These are phyloP conservation scores for Orientallactaga sibirica DNA, from an alignment of 2,797 vertebrate species.

Conservation along the genomic window DNA sequence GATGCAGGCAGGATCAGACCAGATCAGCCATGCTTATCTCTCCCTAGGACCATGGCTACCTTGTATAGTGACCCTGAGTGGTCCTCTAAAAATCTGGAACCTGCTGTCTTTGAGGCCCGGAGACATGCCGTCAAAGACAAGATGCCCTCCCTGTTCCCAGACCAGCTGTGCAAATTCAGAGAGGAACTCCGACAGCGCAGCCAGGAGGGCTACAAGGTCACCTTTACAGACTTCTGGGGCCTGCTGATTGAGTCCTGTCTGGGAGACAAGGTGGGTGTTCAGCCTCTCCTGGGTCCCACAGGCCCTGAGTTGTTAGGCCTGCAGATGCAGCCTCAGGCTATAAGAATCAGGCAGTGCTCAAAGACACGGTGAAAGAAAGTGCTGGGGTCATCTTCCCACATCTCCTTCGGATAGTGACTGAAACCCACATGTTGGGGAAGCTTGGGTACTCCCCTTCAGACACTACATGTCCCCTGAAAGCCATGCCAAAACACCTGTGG, in stretches of 20 bases:
- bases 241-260: conserved; percentile 91
- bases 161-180: conserved; percentile 88
- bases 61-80: conserved; percentile 91
- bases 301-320: neutral
- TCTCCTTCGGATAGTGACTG: neutral
- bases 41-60: conserved; percentile 90
- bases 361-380: neutral
- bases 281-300: neutral
- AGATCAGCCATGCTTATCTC: neutral
- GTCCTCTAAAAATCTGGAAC: conserved; percentile 90
- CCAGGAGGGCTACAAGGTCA: conserved; percentile 88
- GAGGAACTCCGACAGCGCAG: conserved; percentile 87
- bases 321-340: neutral
- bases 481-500: neutral
- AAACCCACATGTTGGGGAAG: neutral
- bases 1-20: neutral
- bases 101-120: conserved; percentile 83
- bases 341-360: neutral
- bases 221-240: conserved; percentile 91
- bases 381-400: neutral
- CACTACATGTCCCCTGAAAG: neutral
- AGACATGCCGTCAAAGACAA: conserved; percentile 89
- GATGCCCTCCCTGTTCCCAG: conserved; percentile 85
- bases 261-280: conserved; percentile 89
- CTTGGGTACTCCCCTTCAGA: neutral